Conservation (phyloP, 2,797 vertebrate genomes). For the Schizothorax lantsangensis region DNA sequence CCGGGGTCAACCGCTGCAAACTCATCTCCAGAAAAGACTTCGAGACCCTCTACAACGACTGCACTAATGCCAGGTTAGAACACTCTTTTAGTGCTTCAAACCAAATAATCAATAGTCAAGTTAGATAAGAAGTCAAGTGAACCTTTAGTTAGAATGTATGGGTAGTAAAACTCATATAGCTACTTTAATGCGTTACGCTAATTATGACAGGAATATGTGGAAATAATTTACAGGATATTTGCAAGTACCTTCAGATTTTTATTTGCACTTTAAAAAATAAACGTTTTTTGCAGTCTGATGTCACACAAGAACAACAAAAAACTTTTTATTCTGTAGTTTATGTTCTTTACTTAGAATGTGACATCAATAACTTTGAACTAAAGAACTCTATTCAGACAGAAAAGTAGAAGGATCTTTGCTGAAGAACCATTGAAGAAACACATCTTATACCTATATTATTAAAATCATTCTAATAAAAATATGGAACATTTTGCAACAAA, state of each 20-base stretch:
- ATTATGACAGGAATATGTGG: background rate
- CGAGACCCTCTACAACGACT: conserved; percentile 99
- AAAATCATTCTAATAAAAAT: background rate
- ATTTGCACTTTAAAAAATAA: background rate
- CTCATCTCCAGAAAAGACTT: conserved; percentile 99
- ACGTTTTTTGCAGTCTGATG: background rate
- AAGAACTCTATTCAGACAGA: background rate
- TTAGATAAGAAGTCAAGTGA: background rate
- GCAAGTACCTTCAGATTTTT: background rate
- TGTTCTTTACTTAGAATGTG: background rate
- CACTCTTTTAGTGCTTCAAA: background rate
- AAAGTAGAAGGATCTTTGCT: background rate
- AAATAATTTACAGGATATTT: background rate
- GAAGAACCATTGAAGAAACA: background rate
- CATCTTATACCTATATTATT: background rate
- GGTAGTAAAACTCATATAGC: background rate
- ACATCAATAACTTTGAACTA: background rate
- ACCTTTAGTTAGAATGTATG: background rate
- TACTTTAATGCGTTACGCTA: background rate
- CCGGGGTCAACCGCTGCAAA: conserved; percentile 98
- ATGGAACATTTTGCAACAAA: background rate
- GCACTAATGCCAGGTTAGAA: conserved; percentile 96
- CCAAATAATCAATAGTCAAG: background rate
- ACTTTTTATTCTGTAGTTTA: background rate
- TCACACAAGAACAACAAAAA: background rate